Base-by-base conservation (phyloP, 2,113 vertebrate species). In the Syngnathus typhle region DNA sequence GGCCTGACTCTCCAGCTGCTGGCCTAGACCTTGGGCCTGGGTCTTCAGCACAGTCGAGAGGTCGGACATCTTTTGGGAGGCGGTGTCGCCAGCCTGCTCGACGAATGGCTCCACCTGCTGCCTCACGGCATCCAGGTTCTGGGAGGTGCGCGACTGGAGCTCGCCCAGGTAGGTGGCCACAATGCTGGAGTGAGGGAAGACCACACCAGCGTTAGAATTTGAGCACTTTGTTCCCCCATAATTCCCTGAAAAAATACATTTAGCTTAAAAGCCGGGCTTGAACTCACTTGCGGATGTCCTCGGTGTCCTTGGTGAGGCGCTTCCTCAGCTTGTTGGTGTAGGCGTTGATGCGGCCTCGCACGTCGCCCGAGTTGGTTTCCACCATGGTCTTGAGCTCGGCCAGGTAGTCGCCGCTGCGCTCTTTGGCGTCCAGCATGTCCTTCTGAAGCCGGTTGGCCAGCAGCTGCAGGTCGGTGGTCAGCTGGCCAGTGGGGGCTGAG, bases 241-340 rank as follows among this genome's bases (percentile, higher is more conserved):
- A 32, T 39, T 39, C 39, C 6, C 11, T 43, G 8, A 8, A 43
- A 43, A 43, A 43, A 43, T 43, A 10, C 27, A 32, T 32, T 32
- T 32, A 32, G 27, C 41, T 43, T 43, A 11, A 11, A 43, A 43
- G 41, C 41, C 11, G 6, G 46, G 47, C 47, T 52, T 21, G 19
- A 3, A 84, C 90, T 87, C 68, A 93, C 91, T 70, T 85, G 67
- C 75, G 85, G 64, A 94, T 91, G 73, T 91, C 87, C 49, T 91
- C 87, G 0, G 83, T 74, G 73, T 94, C 93, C 75, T 92, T 92
- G 82, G 27, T 64, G 72, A 94, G 84, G 6, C 92, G 90, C 18
- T 93, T 93, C 87, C 74, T 92, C 80, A 93, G 87, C 83, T 93
- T 94, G 82, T 81, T 82, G 54, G 83, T 74, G 82, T 91, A 92